A percentile compares a stretch with the other conserved stretches of the same genome.
These are phyloP conservation scores for Epizoanthus stellaris DNA, from an alignment of 92 coral and sea anemone genomes.

Conservation along the genomic window DNA sequence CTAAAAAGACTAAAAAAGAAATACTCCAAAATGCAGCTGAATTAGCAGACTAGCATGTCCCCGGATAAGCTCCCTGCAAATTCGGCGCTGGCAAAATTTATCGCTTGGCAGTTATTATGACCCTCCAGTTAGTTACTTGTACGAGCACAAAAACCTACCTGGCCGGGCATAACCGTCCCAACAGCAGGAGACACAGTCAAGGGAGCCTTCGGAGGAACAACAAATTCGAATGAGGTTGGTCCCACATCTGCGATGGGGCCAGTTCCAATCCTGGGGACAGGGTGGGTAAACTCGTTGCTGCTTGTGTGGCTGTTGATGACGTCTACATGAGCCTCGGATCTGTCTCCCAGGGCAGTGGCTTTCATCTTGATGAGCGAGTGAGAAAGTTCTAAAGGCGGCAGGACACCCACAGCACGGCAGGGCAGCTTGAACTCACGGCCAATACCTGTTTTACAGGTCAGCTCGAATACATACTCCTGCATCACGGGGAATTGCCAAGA, in stretches of 20 bases:
- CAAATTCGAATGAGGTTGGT: slow-evolving; percentile 95
- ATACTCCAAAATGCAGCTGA: too few relatives aligned
- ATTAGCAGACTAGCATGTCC: too few relatives aligned
- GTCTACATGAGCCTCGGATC: slow-evolving; percentile 80
- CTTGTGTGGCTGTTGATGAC: slow-evolving; percentile 94
- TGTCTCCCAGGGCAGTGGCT: slow-evolving; percentile 91
- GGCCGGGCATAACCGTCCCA: slow-evolving; percentile 88
- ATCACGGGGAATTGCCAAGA: background rate
- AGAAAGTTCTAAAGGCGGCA: slow-evolving; percentile 89
- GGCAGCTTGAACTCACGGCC: slow-evolving; percentile 95
- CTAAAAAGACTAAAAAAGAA: too few relatives aligned
- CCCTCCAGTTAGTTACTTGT: too few relatives aligned
- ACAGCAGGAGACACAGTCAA: slow-evolving; percentile 95
- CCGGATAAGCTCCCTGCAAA: too few relatives aligned
- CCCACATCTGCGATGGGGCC: slow-evolving; percentile 98
- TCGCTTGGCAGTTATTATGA: too few relatives aligned
- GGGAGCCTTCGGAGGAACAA: slow-evolving; percentile 86
- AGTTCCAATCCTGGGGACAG: slow-evolving; percentile 93
- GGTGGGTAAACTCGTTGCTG: slow-evolving; percentile 97
- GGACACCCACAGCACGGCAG: slow-evolving; percentile 93
- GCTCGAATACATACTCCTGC: slow-evolving; percentile 90
- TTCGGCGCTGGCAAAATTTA: too few relatives aligned
- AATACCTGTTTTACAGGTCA: slow-evolving; percentile 94
- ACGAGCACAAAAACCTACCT: slow-evolving; percentile 55
- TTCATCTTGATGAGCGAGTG: slow-evolving; percentile 94